Percentiles rank a stretch among this genome's conserved stretches.
Conservation (phyloP, 2,113 vertebrate species). For the Ploceus nigricollis region DNA sequence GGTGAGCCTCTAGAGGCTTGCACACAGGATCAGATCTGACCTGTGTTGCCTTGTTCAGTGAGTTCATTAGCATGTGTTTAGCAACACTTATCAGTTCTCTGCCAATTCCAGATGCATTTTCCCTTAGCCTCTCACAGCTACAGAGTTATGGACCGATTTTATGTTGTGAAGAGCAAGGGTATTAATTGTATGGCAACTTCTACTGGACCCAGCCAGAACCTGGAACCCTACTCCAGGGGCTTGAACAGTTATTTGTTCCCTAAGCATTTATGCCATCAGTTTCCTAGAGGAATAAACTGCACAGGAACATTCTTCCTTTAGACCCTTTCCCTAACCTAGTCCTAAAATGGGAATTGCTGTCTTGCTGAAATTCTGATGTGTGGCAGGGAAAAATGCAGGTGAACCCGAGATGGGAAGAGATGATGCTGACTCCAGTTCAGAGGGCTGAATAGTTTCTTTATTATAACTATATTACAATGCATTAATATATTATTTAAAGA, state of each 20-base stretch:
- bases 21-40: background rate
- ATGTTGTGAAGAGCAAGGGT: background rate
- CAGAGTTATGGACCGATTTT: background rate
- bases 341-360: background rate
- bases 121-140: background rate
- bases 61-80: background rate
- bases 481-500: no score
- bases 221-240: background rate
- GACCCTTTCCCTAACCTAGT: background rate
- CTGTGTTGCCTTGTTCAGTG: background rate
- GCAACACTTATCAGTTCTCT: background rate
- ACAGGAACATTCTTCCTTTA: background rate
- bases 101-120: background rate
- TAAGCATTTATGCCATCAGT: background rate
- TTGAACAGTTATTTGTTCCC: background rate
- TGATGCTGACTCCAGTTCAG: no score
- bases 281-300: background rate
- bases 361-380: background rate
- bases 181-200: background rate
- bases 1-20: background rate
- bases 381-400: no score
- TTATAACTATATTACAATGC: no score
- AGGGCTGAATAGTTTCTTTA: no score
- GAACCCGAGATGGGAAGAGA: no score
- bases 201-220: background rate